Conservation (phyloP, 2,888 invertebrate genomes). For the Spodoptera exigua region DNA sequence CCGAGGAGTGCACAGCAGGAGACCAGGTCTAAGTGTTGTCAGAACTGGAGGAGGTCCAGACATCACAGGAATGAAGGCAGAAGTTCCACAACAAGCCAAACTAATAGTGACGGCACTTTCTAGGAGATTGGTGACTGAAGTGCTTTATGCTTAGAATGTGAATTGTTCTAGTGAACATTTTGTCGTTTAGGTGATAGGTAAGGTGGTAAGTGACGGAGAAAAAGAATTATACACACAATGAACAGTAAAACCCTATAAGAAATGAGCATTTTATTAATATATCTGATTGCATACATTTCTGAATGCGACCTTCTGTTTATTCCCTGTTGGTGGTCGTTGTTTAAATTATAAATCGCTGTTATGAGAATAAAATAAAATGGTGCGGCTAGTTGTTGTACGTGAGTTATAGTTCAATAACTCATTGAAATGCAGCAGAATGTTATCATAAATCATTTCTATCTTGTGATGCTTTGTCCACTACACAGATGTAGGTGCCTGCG, state of each 20-base stretch:
- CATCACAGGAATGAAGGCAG: background rate
- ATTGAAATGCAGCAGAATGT: slow-evolving; percentile 42
- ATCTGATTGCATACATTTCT: too few species aligned
- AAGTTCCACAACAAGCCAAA: slow-evolving; percentile 1
- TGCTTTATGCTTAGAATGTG: too few species aligned
- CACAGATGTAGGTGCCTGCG: slow-evolving; percentile 5
- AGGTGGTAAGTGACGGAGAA: too few species aligned
- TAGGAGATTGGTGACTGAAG: too few species aligned
- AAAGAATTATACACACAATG: too few species aligned
- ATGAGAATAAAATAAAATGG: slow-evolving; percentile 21
- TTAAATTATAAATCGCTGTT: slow-evolving; percentile 38
- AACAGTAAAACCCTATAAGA: too few species aligned
- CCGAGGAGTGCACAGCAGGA: slow-evolving; percentile 29
- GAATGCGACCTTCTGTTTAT: slow-evolving; percentile 21
- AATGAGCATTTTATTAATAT: too few species aligned
- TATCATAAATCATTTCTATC: slow-evolving; percentile 34
- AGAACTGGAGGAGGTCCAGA: slow-evolving; percentile 3
- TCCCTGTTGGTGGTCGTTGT: slow-evolving; percentile 5
- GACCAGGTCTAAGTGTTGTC: slow-evolving; percentile 32
- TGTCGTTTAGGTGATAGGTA: too few species aligned
- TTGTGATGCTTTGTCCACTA: slow-evolving; percentile 9
- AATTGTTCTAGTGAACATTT: too few species aligned
- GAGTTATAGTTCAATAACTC: slow-evolving; percentile 50
- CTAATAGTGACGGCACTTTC: too few species aligned
- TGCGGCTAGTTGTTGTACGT: slow-evolving; percentile 26